A percentile compares a stretch with the other conserved stretches of the same genome.
Conservation (phyloP, 1,140 invertebrate genomes). For the Drosophila prosaltans region DNA sequence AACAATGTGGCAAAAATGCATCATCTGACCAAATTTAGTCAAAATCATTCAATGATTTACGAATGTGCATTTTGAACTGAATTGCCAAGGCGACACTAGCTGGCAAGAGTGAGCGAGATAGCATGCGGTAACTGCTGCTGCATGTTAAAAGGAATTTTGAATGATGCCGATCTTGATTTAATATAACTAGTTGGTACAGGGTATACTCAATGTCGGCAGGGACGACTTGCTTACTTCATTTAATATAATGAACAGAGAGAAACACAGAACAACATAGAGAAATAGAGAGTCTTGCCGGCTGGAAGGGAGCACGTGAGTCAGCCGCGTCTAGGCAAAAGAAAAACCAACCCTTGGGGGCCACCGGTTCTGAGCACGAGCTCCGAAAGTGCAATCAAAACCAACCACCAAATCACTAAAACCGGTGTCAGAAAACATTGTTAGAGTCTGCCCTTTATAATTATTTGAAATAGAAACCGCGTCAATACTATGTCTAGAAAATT, state of each 20-base stretch:
- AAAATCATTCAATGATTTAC: no score
- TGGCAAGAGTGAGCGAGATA: no score
- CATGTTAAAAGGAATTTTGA: no score
- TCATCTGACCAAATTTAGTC: no score
- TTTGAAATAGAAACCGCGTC: constrained; percentile 14
- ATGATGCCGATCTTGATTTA: no score
- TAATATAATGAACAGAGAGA: constrained; percentile 77
- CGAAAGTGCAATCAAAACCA: constrained; percentile 62
- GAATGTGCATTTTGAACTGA: no score
- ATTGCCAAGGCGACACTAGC: no score
- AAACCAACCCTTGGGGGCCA: constrained; percentile 55
- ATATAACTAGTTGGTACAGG: no score
- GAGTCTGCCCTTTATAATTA: constrained; percentile 26
- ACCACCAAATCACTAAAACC: constrained; percentile 51
- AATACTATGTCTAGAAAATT: neutral
- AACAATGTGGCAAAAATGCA: no score
- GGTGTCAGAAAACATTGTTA: constrained; percentile 15
- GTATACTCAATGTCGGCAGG: no score
- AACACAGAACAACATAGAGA: constrained; percentile 1
- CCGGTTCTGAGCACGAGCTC: neutral
- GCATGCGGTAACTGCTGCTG: no score
- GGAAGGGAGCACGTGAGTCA: constrained; percentile 71
- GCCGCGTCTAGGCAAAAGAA: constrained; percentile 34
- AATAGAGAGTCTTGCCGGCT: constrained; percentile 6
- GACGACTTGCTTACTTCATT: neutral